Evolutionary conservation across 1,140 invertebrate species (phyloP), one percentile per base, ranked within the genome.

Genomic region (Anastrepha ludens): DNA sequence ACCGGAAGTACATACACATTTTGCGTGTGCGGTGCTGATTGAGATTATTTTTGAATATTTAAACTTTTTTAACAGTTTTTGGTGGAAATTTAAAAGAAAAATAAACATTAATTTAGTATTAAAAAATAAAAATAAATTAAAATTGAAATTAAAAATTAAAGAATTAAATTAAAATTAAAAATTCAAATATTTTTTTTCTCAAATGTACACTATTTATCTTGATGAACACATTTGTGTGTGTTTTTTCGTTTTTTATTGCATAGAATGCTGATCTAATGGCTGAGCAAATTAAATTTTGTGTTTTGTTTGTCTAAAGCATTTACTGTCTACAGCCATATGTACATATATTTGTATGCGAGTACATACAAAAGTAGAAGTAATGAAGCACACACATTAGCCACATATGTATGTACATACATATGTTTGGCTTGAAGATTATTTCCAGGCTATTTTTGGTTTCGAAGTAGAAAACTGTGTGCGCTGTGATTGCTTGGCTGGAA

Each of bases 281-380:
- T 58, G 11, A 55, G 74, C 47, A 81, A 81, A 81, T 81, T 81
- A 2, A 55, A 58, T 58, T 81, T 58, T 81, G 74, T 17, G 44
- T 81, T 81, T 81, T 81, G 47, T 81, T 81, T 81, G 17, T 81
- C 74, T 55, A 81, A 81, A 17, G 1, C n/a, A 58, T 55, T 81
- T 81, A 55, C 47, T 55, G 17, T 2, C 41, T 3, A 39, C 15
- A 44, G 17, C 20, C 9, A 55, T 58, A 8, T 55, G n/a, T 20
- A 15, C 74, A 62, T n/a, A 62, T 13, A 62, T 62, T 13, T 17
- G 0, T n/a, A 62, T 6, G 50, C 11, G 17, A 55, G 47, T 50
- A 20, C 13, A 55, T 17, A 81, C 20, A 55, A 13, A 55, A 8
- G 15, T 20, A 81, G 9, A 81, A 50, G 0, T 58, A 81, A 81